Base-by-base conservation (phyloP, 64 coral and sea anemone genomes). In the Montipora capricornis region DNA sequence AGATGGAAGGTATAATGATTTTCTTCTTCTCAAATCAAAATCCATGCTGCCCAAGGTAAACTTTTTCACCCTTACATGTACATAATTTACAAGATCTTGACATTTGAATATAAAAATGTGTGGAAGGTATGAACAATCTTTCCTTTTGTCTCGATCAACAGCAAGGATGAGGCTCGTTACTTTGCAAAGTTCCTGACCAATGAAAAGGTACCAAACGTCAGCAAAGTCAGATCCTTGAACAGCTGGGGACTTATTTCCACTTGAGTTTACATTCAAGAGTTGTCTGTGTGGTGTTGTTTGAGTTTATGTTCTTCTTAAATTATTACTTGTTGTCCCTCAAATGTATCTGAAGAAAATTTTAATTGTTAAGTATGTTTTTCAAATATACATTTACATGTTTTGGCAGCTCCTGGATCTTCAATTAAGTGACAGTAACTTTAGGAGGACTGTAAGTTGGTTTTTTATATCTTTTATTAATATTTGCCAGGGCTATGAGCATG, bases 151-250 rank as follows among this genome's bases (percentile, higher is more conserved):
- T 60, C 15, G 47, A 26, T 20, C 75, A 83, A 82, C 52, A 92
- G 94, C 70, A 71, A 74, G 75, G 93, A 95, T 69, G 87, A 93
- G 37, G 91, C 94, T 77, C 91, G 86, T 64, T 98, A 98, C 67
- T 98, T 98, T 82, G 85, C 96, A 45, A 98, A 98, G 87, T 98
- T 95, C 87, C 82, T 98, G 0, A 98, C 96, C 8, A 98, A 95
- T 78, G 96, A 98, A 20, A 98, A 98, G 96, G 96, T 98, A 92
- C 60, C 13, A 37, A 37, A 37, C 2, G 37, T 37, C 37, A 37
- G 37, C 37, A 37, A 57, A 12, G 4, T 9, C 3, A 68, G 47
- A 51, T 49, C 10, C 6, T 60, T 67, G 2, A 67, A 15, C 7
- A 67, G 0, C 37, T 37, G 37, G 37, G 29, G 29, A 29, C 29